Conservation (phyloP, 2,888 invertebrate genomes). For the Salticus scenicus region DNA sequence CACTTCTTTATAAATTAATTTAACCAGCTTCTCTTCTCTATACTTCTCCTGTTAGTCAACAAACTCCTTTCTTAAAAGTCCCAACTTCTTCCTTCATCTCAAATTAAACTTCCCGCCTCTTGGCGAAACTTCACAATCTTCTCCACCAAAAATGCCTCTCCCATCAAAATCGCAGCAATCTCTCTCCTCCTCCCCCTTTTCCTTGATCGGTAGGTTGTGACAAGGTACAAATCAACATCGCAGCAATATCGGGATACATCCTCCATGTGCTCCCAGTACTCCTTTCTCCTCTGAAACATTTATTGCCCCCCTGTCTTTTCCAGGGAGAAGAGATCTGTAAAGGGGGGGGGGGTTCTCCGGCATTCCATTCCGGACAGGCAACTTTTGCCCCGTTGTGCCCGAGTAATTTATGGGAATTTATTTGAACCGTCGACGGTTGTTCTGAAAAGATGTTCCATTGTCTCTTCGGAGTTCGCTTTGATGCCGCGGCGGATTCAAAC, state of each 20-base stretch:
- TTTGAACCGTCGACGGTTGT: slow-evolving; percentile 52
- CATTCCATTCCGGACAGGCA: slow-evolving; percentile 69
- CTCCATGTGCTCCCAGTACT: background rate
- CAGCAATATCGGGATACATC: slow-evolving; percentile 62
- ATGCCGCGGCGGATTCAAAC: slow-evolving; percentile 34
- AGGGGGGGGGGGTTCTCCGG: background rate
- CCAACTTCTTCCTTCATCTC: background rate
- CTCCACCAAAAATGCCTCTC: slow-evolving; percentile 32
- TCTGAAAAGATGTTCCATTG: slow-evolving; percentile 53
- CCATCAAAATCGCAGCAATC: slow-evolving; percentile 36
- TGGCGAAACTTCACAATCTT: background rate
- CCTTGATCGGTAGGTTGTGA: slow-evolving; percentile 52
- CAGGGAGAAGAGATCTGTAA: background rate
- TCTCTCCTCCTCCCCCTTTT: background rate
- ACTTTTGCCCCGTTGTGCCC: slow-evolving; percentile 68
- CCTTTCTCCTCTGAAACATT: slow-evolving; percentile 32
- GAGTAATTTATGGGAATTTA: slow-evolving; percentile 70
- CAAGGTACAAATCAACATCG: slow-evolving; percentile 70
- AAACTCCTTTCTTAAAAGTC: too few species aligned
- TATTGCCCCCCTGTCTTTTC: slow-evolving; percentile 50
- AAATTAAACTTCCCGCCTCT: slow-evolving; percentile 13
- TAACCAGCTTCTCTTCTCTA: too few species aligned
- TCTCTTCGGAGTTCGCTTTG: slow-evolving; percentile 36
- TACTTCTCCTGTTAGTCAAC: too few species aligned
- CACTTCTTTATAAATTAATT: too few species aligned